A percentile compares a stretch with the other conserved stretches of the same genome.
These are phyloP conservation scores for Cloeon dipterum DNA, from an alignment of 2,888 invertebrate species.

Conservation along the genomic window DNA sequence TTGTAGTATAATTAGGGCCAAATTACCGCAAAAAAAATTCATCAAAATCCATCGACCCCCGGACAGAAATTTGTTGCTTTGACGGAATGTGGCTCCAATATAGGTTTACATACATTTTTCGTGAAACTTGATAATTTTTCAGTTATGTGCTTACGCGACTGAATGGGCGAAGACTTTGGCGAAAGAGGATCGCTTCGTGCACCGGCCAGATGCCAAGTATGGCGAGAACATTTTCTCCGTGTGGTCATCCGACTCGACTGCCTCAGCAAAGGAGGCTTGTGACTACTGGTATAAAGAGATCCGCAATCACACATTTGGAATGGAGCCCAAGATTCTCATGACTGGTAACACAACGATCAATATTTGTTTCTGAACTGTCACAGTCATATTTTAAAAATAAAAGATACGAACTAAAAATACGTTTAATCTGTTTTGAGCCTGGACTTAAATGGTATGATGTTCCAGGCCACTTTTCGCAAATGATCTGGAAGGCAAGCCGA, in stretches of 20 bases:
- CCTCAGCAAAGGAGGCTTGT: slow-evolving; percentile 41
- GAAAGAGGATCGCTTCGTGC: slow-evolving; percentile 34
- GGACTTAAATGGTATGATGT: too few species aligned
- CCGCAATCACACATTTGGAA: slow-evolving; percentile 40
- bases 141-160: slow-evolving; percentile 35
- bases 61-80: too few species aligned
- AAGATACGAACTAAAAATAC: too few species aligned
- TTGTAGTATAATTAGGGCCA: too few species aligned
- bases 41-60: too few species aligned
- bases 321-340: slow-evolving; percentile 35
- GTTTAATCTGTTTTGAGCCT: too few species aligned
- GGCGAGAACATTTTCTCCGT: slow-evolving; percentile 32
- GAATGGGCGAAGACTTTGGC: slow-evolving; percentile 49
- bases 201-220: slow-evolving; percentile 36
- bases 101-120: too few species aligned
- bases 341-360: slow-evolving; percentile 26
- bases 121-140: too few species aligned
- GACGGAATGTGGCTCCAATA: too few species aligned
- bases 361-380: too few species aligned
- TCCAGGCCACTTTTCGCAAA: slow-evolving; percentile 27
- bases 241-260: slow-evolving; percentile 39
- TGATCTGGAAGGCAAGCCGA: slow-evolving; percentile 25
- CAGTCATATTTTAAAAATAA: too few species aligned
- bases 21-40: too few species aligned
- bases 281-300: slow-evolving; percentile 59